Evolutionary conservation across 2,113 vertebrate species (phyloP).

Genomic region (Ardeotis arabs): DNA sequence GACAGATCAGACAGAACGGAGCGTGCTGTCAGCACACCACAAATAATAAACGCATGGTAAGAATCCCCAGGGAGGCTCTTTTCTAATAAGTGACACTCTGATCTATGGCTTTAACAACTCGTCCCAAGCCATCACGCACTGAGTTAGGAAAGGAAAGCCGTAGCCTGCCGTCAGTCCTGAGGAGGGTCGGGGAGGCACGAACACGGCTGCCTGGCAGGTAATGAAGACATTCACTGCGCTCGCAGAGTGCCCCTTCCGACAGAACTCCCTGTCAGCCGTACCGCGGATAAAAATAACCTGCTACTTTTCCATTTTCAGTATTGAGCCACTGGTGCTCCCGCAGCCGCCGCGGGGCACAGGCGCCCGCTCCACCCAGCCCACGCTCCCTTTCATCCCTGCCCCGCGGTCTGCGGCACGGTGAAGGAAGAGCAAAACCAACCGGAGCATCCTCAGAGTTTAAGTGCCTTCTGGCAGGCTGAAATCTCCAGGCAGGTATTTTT

Average conservation of each 20-base stretch:
- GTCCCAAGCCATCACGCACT: background rate
- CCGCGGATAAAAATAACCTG: background rate
- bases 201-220: background rate
- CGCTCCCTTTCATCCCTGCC: background rate
- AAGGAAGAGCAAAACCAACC: background rate
- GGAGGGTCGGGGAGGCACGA: background rate
- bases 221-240: background rate
- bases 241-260: fast-evolving
- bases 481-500: background rate
- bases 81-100: constrained; percentile 20
- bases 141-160: background rate
- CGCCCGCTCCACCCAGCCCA: background rate
- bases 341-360: background rate
- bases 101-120: constrained; percentile 12
- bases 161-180: background rate
- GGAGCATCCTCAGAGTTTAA: background rate
- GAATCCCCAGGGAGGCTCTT: background rate
- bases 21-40: background rate
- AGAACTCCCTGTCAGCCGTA: background rate
- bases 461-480: background rate
- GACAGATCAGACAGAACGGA: constrained; percentile 2
- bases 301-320: background rate
- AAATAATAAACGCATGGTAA: background rate
- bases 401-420: fast-evolving
- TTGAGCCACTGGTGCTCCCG: background rate